Base-by-base conservation (phyloP, 1,140 invertebrate species). In the Panagrolaimus sp. region DNA sequence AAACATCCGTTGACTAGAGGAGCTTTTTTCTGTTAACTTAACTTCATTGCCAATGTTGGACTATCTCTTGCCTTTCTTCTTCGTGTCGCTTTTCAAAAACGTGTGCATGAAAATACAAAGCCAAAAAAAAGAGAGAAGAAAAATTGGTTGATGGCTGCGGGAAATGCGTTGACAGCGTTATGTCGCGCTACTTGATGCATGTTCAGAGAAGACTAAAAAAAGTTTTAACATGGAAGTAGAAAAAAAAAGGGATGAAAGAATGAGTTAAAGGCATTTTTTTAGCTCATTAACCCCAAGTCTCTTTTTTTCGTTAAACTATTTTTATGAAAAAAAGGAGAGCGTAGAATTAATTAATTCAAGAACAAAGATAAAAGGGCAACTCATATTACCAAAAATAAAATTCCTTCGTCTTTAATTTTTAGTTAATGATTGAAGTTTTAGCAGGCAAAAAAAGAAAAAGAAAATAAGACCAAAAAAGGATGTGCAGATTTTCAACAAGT, bases 21-120 rank as follows among this genome's bases (percentile, higher is more conserved):
- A n/a, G n/a, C n/a, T 7, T 38, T 38, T 7, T 38, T 38, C 32
- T 38, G 32, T 38, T 38, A 38, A 38, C 32, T 38, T 38, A 38
- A 7, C 32, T 38, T 38, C 32, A 38, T 38, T 38, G 32, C 32
- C 32, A 38, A 38, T 38, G 32, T 38, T 58, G 21, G 21, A 58
- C 52, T 58, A 58, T 58, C 52, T 58, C 52, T 58, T 58, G 52
- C 52, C 28, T 21, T 58, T 21, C 48, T 24, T n/a, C n/a, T n/a
- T n/a, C n/a, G 7, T 38, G 52, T 28, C 52, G 52, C 52, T 58
- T 58, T 58, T 58, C 52, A 58, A 2, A 38, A 38, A 58, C 52
- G 52, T 58, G 52, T 58, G 52, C 48, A 52, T 52, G 48, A 52
- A n/a, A 52, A 52, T 58, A 58, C 52, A 28, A 58, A 28, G 52